Base-by-base conservation (phyloP, 2,888 invertebrate species). In the Allophyes oxyacanthae region DNA sequence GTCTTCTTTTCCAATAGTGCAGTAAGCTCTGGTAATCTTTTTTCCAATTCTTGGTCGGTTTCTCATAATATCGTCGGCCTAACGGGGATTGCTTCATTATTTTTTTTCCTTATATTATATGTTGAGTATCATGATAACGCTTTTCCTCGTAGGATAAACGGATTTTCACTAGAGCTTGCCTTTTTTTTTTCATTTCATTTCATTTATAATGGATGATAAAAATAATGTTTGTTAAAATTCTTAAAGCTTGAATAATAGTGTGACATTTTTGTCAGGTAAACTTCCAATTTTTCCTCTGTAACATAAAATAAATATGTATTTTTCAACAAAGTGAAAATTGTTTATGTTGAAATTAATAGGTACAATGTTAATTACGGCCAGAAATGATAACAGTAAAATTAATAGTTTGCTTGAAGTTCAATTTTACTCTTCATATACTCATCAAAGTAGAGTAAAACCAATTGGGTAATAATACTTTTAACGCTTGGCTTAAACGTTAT, bases 351-450 rank as follows among this genome's bases (percentile, higher is more conserved):
- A 57, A 54, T 62, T 46, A 62, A 37, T n/a, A n/a, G n/a, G n/a
- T n/a, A 41, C 53, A 44, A 51, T 13, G 38, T 53, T 55, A 52
- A 60, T 42, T 38, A 43, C 9, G 20, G 30, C 30, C 48, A 38
- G 52, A 64, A 75, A 72, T 77, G 62, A 58, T 59, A 26, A 42
- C 63, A 36, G 54, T 64, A 56, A 71, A 71, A 65, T 67, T 75
- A 61, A 66, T 46, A 40, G 53, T 48, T 53, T 70, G 61, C 65
- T 74, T 57, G 54, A 52, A 44, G 56, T 66, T 53, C 45, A 62
- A 68, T 20, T 67, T 45, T 40, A 20, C 37, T 51, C 34, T 58
- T 55, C 44, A 51, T 67, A 56, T 55, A 48, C 40, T 52, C 4
- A 20, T 4, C 20, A 2, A 20, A 20, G 4, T 20, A 20, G 2